Evolutionary conservation across 2,888 invertebrate species (phyloP), one percentile per base, ranked within the genome.

Genomic region (Labia minor): DNA sequence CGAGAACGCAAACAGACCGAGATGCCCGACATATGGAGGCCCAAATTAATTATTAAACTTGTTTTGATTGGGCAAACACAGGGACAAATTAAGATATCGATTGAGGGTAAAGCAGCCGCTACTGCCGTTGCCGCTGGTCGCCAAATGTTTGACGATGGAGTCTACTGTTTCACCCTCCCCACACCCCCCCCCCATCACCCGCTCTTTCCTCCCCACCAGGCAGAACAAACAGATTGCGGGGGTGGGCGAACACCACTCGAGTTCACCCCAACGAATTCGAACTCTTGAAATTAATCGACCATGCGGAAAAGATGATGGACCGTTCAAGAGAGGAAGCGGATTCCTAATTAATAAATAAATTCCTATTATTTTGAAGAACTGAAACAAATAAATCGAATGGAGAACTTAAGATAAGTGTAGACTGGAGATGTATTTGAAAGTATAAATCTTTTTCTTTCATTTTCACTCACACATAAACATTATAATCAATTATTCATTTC

Each of bases 11-110:
- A 49, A 49, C 49, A 49, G 49, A 49, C 49, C 49, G 49, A 49
- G 49, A 49, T 49, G 49, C 49, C 49, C 49, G 49, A 49, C 49
- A 49, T 49, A 49, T 49, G 49, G 49, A 49, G 49, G 49, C 49
- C n/a, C 49, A 49, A 49, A 49, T 49, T 49, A 49, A 49, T 49
- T 49, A 49, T 49, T 49, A 49, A 49, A 49, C 49, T 49, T 49
- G 49, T 49, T 49, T 49, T 49, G 49, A 49, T 49, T 49, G 49
- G 49, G 49, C 49, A 49, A 49, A 49, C 49, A 49, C 49, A 49
- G 49, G 49, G 49, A 49, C 49, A 49, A 49, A 49, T 49, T 49
- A 49, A 49, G 49, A 49, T 49, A 49, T 49, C 49, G 49, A 49
- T 49, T 49, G 49, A 49, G 49, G 49, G 14, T 49, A 49, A 49